Evolutionary conservation across 2,797 vertebrate genomes (phyloP), one percentile per base, ranked within the genome.

Genomic region (Sebastes diploproa): DNA sequence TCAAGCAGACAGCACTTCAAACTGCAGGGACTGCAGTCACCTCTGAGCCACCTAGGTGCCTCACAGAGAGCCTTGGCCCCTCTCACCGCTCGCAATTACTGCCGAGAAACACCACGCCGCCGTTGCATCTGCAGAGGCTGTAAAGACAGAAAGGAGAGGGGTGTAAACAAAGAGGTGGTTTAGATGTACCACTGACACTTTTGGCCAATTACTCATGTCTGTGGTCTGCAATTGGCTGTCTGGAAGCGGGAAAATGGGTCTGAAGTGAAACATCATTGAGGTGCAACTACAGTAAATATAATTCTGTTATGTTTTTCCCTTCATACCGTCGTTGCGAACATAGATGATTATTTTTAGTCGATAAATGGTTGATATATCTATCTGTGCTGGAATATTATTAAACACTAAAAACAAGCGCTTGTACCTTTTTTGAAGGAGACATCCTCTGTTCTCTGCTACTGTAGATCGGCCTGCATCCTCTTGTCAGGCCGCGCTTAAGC

Each of bases 151-250:
- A 23, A 65, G 85, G 64, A 83, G 80, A 75, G 79, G 66, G 74
- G 73, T 76, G 82, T 88, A 91, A 90, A 93, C 82, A 88, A 86
- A 89, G 81, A 88, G 69, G 56, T 72, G 75, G 80, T 88, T 90
- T 80, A 84, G 87, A 92, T 81, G 87, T 84, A 85, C 72, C 78
- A 82, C 86, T 92, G 92, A 94, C 92, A 91, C 87, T 87, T 94
- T 81, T 75, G 89, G 85, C 87, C 87, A 93, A 92, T 93, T 94
- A 92, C 90, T 87, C 81, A 84, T 85, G 86, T 94, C 86, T 91
- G 89, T 84, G 76, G 76, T 86, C 84, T 82, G 72, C 82, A 93
- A 78, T 80, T 87, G 85, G 80, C 75, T 83, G 78, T 86, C 89
- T 88, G 65, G 75, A 82, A 77, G 61, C 34, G n/a, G 9, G 78